phyloP scores from a whole-genome alignment of 2,888 invertebrate species.

The Ypsolopha sequella region DNA sequence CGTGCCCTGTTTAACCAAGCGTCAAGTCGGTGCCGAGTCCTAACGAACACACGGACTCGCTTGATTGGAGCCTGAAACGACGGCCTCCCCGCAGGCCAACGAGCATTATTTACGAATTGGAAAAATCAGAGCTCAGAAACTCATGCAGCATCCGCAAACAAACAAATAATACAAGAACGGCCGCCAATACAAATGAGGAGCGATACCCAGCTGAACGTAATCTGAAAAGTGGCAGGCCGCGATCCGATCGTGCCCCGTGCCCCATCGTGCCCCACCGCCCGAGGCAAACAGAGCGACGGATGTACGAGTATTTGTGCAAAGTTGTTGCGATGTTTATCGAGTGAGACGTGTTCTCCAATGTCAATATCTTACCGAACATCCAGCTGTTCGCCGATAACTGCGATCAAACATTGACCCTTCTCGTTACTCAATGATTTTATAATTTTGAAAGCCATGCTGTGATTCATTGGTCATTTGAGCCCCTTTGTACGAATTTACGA shows the following conservation, averaged over 20 bases:
- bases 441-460: background rate
- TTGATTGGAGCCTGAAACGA: constrained; percentile 48
- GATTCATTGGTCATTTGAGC: background rate
- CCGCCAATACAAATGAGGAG: constrained; percentile 66
- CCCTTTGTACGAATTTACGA: constrained; percentile 1
- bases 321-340: constrained; percentile 64
- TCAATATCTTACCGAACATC: constrained; percentile 3
- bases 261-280: background rate
- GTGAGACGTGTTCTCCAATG: constrained; percentile 39
- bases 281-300: constrained; percentile 40
- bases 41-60: constrained; percentile 41
- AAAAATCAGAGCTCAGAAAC: constrained; percentile 64
- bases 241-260: constrained; percentile 48
- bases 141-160: constrained; percentile 63
- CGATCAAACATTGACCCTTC: background rate
- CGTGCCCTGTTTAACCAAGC: constrained; percentile 60
- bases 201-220: constrained; percentile 54
- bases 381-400: background rate
- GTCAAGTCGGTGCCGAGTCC: constrained; percentile 36
- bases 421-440: background rate
- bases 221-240: constrained; percentile 25
- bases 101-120: constrained; percentile 64
- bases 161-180: constrained; percentile 63
- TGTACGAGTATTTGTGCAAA: constrained; percentile 60
- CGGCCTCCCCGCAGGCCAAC: constrained; percentile 49